phyloP scores from a whole-genome alignment of 2,888 invertebrate species.

The Nasonia oneida region DNA sequence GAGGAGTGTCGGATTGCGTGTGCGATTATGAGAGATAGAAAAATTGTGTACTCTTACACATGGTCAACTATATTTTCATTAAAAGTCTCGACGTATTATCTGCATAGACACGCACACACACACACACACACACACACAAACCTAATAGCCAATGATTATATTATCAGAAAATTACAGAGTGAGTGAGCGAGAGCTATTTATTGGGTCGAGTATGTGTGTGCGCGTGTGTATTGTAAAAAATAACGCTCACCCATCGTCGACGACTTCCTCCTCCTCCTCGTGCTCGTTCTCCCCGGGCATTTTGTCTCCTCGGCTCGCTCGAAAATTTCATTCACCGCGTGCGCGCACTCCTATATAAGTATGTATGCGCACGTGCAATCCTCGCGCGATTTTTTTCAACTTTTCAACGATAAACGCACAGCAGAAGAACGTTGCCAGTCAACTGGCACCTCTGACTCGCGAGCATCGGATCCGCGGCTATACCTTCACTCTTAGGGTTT shows the following conservation, averaged over 20 bases:
- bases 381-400: background rate
- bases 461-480: background rate
- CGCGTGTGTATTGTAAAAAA: background rate
- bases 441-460: background rate
- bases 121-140: background rate
- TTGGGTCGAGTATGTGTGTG: background rate
- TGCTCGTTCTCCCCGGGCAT: slow-evolving; percentile 57
- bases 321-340: background rate
- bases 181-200: background rate
- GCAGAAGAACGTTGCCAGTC: too few relatives aligned
- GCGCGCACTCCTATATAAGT: background rate
- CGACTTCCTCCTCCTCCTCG: slow-evolving; percentile 49
- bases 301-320: background rate
- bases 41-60: background rate
- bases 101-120: background rate
- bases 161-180: background rate
- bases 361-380: background rate
- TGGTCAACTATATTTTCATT: background rate
- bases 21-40: background rate
- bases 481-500: slow-evolving; percentile 45
- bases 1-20: background rate
- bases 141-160: background rate
- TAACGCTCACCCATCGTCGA: slow-evolving; percentile 55
- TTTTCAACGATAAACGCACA: background rate
- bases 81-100: background rate